Evolutionary conservation across 2,797 vertebrate genomes (phyloP).

Genomic region (Halcyon leucocephala): DNA sequence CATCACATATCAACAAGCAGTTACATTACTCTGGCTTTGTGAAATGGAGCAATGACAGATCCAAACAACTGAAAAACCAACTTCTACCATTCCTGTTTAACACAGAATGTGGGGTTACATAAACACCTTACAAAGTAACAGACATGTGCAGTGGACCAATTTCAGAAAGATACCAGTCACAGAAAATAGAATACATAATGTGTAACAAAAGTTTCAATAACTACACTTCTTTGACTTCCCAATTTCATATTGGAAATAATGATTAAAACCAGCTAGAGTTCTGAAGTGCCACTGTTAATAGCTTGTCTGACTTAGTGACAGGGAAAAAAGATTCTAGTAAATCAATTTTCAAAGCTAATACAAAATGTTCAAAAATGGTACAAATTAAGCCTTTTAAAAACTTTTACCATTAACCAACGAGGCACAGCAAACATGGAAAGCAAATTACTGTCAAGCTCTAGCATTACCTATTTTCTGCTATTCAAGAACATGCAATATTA

Average conservation of each 20-base stretch:
- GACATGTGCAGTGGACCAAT: neutral
- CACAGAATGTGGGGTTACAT: neutral
- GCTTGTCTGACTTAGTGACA: neutral
- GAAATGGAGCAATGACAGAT: neutral
- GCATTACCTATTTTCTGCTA: neutral
- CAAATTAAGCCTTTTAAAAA: neutral
- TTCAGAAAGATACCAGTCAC: neutral
- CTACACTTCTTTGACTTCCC: neutral
- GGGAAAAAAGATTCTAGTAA: neutral
- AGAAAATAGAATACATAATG: neutral
- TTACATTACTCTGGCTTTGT: neutral
- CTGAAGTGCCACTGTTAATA: neutral
- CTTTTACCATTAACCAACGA: neutral
- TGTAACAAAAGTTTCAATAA: neutral
- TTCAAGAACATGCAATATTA: constrained; percentile 25
- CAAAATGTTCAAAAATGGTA: neutral
- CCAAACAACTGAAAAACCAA: neutral
- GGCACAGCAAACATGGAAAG: constrained; percentile 18
- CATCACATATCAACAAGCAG: neutral
- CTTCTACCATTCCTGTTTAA: neutral
- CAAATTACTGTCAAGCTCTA: neutral
- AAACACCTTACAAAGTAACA: neutral
- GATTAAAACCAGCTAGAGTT: neutral
- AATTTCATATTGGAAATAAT: neutral
- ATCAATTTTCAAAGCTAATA: neutral